Conservation (phyloP, 2,113 vertebrate genomes). For the Copsychus sechellarum region DNA sequence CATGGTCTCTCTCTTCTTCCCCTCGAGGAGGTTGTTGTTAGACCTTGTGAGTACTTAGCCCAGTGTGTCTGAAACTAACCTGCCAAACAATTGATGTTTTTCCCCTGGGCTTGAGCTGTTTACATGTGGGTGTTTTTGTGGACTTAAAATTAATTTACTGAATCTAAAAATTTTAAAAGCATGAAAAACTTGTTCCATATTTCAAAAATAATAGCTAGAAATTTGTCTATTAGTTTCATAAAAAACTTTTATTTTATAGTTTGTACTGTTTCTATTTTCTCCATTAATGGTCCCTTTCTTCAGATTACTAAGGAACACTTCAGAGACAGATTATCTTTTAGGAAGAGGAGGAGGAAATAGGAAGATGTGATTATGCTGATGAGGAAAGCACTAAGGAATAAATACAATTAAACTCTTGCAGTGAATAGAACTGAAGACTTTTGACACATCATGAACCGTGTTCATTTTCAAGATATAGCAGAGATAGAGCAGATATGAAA, state of each 20-base stretch:
- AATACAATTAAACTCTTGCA: neutral
- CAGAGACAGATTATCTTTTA: neutral
- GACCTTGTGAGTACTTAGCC: neutral
- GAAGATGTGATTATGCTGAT: neutral
- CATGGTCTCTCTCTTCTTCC: neutral
- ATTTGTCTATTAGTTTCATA: neutral
- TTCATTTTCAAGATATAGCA: neutral
- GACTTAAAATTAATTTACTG: neutral
- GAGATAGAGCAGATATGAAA: neutral
- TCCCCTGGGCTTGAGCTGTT: neutral
- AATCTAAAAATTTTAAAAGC: neutral
- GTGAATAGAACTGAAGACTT: neutral
- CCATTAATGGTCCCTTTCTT: neutral
- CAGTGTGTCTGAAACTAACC: neutral
- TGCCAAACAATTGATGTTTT: neutral
- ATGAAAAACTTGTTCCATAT: neutral
- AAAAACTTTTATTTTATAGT: neutral
- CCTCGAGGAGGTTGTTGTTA: neutral
- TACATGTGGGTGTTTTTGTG: neutral
- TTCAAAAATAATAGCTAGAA: neutral
- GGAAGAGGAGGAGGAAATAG: neutral
- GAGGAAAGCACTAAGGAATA: neutral
- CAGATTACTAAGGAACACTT: neutral
- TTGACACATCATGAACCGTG: neutral
- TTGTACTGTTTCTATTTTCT: neutral